Percentiles rank a stretch among this genome's conserved stretches.
Conservation (phyloP, 2,797 vertebrate species). For the Poliocrania exsul region DNA sequence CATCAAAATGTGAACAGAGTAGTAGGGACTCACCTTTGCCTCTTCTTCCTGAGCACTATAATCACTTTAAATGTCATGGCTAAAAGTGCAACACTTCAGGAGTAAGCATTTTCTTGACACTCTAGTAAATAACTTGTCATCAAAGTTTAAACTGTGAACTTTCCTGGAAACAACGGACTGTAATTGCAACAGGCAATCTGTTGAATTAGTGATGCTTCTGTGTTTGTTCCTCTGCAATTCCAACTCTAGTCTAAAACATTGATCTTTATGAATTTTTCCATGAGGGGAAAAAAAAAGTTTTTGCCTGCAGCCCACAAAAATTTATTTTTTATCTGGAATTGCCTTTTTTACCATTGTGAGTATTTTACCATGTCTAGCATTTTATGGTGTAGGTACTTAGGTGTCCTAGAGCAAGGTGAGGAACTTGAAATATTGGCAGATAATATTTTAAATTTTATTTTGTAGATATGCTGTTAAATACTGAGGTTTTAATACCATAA, state of each 20-base stretch:
- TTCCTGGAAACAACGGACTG: neutral
- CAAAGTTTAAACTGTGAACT: neutral
- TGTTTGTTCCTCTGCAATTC: neutral
- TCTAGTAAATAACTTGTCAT: neutral
- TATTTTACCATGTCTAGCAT: neutral
- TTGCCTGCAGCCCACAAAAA: neutral
- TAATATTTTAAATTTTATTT: neutral
- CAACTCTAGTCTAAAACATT: neutral
- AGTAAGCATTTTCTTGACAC: neutral
- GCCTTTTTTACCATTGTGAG: neutral
- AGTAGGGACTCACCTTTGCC: neutral
- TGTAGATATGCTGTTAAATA: neutral
- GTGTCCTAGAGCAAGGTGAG: neutral
- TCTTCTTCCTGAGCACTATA: neutral
- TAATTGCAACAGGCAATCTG: neutral
- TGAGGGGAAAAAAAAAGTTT: neutral
- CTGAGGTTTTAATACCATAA: neutral
- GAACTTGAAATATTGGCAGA: neutral
- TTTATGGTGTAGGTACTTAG: neutral
- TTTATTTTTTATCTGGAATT: neutral
- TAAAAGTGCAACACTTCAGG: neutral
- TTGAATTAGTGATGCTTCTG: neutral
- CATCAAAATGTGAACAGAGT: neutral
- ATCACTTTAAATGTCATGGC: neutral
- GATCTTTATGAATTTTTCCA: neutral